These are phyloP conservation scores for Cordilura impudica DNA, from an alignment of 2,888 invertebrate genomes.

Conservation along the genomic window DNA sequence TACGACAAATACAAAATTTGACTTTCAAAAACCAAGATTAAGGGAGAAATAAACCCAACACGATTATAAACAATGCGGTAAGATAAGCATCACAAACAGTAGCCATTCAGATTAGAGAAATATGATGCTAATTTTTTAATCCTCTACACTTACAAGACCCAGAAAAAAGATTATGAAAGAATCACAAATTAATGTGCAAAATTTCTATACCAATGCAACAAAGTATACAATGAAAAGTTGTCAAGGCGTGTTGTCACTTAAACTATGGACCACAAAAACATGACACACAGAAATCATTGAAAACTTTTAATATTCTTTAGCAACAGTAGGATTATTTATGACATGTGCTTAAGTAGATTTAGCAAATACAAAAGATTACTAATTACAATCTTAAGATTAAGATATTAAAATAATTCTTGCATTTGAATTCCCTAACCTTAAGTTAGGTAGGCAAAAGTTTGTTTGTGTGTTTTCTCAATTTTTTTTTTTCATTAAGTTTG, in stretches of 20 bases:
- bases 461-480: not conserved
- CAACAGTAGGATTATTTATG: conserved; percentile 2
- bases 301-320: not conserved
- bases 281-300: not conserved
- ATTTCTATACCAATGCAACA: not conserved
- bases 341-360: not conserved
- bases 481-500: conserved; percentile 17
- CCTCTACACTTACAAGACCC: not conserved
- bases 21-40: conserved; percentile 13
- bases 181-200: conserved; percentile 1
- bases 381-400: conserved; percentile 14
- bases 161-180: not conserved
- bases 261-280: conserved; percentile 3
- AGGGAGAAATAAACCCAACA: not conserved
- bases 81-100: conserved; percentile 13
- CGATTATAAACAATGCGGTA: conserved; percentile 2
- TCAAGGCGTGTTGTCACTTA: conserved; percentile 30
- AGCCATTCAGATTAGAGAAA: not conserved
- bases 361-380: not conserved
- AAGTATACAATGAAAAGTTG: not conserved
- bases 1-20: not conserved
- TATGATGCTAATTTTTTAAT: conserved; percentile 16
- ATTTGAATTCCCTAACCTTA: not conserved
- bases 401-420: conserved; percentile 35
- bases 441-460: not conserved